Base-by-base conservation (phyloP, 1,140 invertebrate genomes). In the Listronotus bonariensis region DNA sequence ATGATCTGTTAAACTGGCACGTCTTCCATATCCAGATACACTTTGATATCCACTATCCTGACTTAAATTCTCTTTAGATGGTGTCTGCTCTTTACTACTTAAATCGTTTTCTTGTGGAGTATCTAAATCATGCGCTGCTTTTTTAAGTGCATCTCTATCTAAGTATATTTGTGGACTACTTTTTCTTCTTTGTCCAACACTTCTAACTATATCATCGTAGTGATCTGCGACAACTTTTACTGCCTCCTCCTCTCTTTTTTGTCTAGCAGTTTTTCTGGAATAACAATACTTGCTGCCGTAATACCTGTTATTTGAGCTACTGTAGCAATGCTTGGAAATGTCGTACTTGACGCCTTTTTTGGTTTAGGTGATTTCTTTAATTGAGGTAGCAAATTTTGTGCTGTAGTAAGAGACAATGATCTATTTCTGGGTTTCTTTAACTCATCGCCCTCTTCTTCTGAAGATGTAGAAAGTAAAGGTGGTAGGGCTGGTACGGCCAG, bases 141-240 rank as follows among this genome's bases (percentile, higher is more conserved):
- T 85, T 69, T 57, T 68, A 10, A 68, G 15, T 11, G 54, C 18
- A 15, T 68, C 59, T 36, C 55, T 59, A 48, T 68, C 48, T 26
- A 65, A 49, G 0, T 59, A 32, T 31, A 64, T 55, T 40, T 64
- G 61, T 4, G 68, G 68, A 32, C 53, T 69, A 52, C 68, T 69
- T 26, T 84, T 86, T 18, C 80, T 78, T 61, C 74, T 74, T 36
- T 69, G 79, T 32, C 85, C 84, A 54, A 87, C 87, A 76, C 88
- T 87, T 62, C 85, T 86, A 1, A 92, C 88, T 57, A 93, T 87
- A 74, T 91, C 90, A 15, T 88, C 88, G 67, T 93, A 93, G 74
- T 91, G 89, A 79, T 90, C 89, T 14, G 90, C 87, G 0, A 90
- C 84, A 0, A 88, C 88, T 73, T 86, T 87, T 0, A 85, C 79